Evolutionary conservation across 2,797 vertebrate species (phyloP), one percentile per base, ranked within the genome.

Genomic region (Eulemur albifrons): DNA sequence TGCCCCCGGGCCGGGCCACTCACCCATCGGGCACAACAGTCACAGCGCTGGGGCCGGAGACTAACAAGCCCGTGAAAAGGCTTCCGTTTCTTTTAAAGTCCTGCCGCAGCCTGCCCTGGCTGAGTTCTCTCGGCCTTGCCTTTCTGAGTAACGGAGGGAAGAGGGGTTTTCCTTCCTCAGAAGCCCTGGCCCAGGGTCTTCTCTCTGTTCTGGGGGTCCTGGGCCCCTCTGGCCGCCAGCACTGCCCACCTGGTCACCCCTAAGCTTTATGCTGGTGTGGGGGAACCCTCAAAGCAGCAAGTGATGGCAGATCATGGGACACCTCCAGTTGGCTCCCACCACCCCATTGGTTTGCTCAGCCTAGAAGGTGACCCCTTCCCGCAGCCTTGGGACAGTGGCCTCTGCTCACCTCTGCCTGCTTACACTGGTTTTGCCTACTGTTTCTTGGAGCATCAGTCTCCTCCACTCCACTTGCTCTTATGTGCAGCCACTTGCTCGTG

Each of bases 11-110:
- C 54, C 11, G 0, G 43, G 5, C 54, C 9, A 0, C 1, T n/a
- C 52, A 2, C 5, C 20, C 5, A 0, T 20, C 3, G 0, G 69
- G 27, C 54, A 43, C 45, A 4, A 1, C 9, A 18, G 6, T 9
- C 32, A 6, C 45, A 10, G 38, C 0, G 0, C 57, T 2, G 14
- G 1, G 72, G 1, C 9, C 32, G 0, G 4, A 59, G 30, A 13
- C 12, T 11, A 27, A 20, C 7, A 2, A 43, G 63, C 21, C 52
- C 52, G 7, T 3, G 0, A 2, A 35, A 35, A 89, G 30, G 7
- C 21, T 59, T 70, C 38, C 18, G 1, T 73, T 79, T 50, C 48
- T 35, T 65, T 25, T 0, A 4, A 18, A 69, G 70, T 12, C 23
- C 1, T 5, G 0, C 25, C 7, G 54, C 0, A 7, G 35, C 69